Conservation (phyloP, 2,797 vertebrate genomes). For the Sylvilagus floridanus region DNA sequence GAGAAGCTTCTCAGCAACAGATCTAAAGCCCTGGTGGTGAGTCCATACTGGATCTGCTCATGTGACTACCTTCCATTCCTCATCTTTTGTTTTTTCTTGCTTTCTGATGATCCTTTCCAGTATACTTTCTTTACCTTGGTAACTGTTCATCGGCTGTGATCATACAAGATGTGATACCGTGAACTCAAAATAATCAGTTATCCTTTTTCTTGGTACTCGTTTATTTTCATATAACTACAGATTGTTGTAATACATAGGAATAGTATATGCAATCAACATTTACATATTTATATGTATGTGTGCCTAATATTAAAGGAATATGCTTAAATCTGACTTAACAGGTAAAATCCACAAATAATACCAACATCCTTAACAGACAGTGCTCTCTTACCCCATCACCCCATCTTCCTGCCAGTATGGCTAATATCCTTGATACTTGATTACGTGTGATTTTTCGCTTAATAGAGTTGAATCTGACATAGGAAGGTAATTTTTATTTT, state of each 20-base stretch:
- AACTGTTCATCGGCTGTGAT: background rate
- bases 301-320: background rate
- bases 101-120: background rate
- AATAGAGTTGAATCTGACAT: background rate
- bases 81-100: background rate
- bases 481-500: background rate
- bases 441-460: background rate
- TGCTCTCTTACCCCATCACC: background rate
- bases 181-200: background rate
- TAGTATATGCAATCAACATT: background rate
- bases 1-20: conserved; percentile 96
- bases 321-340: background rate
- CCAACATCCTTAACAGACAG: background rate
- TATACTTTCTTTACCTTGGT: background rate
- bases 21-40: conserved; percentile 96
- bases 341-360: background rate
- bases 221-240: background rate
- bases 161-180: background rate
- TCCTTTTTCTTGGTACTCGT: background rate
- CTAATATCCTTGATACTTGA: too few species aligned
- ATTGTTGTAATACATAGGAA: background rate
- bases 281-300: background rate
- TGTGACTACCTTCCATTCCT: background rate
- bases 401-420: background rate
- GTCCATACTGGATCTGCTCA: conserved; percentile 67